Percentiles rank a stretch among this genome's conserved stretches.
Conservation (phyloP, 2,113 vertebrate species). For the Salvelinus alpinus region DNA sequence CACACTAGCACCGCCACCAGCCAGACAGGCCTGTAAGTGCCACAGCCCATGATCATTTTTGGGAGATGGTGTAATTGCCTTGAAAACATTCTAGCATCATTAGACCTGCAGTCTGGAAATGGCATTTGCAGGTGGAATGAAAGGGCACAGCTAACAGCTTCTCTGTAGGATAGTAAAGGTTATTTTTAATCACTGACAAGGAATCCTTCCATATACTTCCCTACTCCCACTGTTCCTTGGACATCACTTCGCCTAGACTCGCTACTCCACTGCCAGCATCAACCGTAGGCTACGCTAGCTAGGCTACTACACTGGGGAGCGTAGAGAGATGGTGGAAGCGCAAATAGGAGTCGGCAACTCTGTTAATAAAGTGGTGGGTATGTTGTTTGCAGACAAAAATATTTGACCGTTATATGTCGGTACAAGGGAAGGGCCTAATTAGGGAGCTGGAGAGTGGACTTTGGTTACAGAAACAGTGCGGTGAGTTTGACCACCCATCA, state of each 20-base stretch:
- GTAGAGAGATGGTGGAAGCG: background rate
- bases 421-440: slow-evolving; percentile 29
- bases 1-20: background rate
- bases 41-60: slow-evolving; percentile 72
- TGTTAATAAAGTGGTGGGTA: slow-evolving; percentile 62
- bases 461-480: background rate
- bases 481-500: background rate
- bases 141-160: slow-evolving; percentile 81
- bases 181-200: slow-evolving; percentile 81
- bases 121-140: slow-evolving; percentile 75
- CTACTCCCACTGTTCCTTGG: slow-evolving; percentile 29
- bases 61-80: slow-evolving; percentile 74
- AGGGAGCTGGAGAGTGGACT: slow-evolving; percentile 26
- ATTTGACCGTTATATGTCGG: slow-evolving; percentile 47
- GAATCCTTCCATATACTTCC: slow-evolving; percentile 49
- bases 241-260: slow-evolving; percentile 16
- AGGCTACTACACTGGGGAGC: background rate
- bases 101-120: slow-evolving; percentile 72
- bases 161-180: slow-evolving; percentile 74
- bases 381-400: slow-evolving; percentile 48
- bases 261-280: slow-evolving; percentile 46
- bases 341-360: slow-evolving; percentile 11
- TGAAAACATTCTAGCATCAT: slow-evolving; percentile 78
- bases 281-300: slow-evolving; percentile 13
- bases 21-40: slow-evolving; percentile 13